Evolutionary conservation across 2,113 vertebrate species (phyloP).

Genomic region (Rhea pennata): DNA sequence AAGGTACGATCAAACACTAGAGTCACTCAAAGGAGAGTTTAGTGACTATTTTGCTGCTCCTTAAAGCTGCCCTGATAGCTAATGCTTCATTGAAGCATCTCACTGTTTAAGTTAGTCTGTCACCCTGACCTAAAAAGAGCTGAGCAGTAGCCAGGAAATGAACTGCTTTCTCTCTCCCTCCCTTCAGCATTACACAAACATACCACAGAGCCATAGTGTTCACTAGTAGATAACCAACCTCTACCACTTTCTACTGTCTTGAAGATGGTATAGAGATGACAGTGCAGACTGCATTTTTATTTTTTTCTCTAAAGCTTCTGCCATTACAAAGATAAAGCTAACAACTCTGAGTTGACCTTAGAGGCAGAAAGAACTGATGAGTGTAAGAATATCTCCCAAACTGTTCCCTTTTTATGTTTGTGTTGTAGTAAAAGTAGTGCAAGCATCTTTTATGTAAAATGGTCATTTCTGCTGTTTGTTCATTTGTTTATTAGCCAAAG

Average conservation of each 20-base stretch:
- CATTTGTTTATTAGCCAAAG: conserved; percentile 26
- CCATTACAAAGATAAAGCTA: neutral
- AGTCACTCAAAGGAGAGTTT: neutral
- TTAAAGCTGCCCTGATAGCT: neutral
- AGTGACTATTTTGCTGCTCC: neutral
- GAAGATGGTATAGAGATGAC: neutral
- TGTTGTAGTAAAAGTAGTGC: neutral
- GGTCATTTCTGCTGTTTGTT: neutral
- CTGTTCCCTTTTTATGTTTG: neutral
- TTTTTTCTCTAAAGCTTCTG: neutral
- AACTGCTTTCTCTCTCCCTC: neutral
- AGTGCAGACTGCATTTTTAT: neutral
- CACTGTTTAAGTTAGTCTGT: neutral
- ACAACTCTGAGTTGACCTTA: neutral
- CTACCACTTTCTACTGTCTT: neutral
- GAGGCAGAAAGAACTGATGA: neutral
- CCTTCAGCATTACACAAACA: neutral
- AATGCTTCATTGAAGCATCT: neutral
- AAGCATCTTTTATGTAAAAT: neutral
- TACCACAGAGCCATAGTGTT: neutral
- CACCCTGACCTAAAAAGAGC: neutral
- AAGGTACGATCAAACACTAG: neutral
- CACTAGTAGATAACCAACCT: neutral
- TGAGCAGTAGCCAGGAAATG: neutral
- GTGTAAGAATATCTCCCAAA: neutral